Evolutionary conservation across 2,113 vertebrate species (phyloP).

Genomic region (Orientallactaga bullata): DNA sequence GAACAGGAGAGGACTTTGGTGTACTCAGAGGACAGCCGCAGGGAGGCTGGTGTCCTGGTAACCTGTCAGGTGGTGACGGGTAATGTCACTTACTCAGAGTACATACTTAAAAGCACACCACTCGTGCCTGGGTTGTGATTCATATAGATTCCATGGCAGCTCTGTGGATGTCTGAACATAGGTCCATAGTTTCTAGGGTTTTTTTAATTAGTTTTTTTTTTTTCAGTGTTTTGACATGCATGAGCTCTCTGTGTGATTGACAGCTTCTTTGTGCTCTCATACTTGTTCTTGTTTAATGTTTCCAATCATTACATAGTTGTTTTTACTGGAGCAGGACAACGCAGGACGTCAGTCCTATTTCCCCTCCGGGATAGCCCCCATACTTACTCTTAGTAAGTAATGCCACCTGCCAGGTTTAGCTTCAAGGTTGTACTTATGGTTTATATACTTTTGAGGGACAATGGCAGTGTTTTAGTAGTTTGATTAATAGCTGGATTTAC

Average conservation of each 20-base stretch:
- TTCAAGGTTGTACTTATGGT: slow-evolving; percentile 54
- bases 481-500: slow-evolving; percentile 25
- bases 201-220: background rate
- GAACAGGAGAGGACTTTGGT: slow-evolving; percentile 23
- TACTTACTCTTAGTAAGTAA: slow-evolving; percentile 39
- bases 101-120: background rate
- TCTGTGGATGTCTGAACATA: background rate
- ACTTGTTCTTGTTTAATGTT: slow-evolving; percentile 16
- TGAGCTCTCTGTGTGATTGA: background rate
- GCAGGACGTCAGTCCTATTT: slow-evolving; percentile 48
- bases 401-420: slow-evolving; percentile 50
- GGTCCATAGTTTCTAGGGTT: background rate
- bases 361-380: background rate
- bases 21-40: background rate
- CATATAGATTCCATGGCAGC: background rate
- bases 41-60: background rate
- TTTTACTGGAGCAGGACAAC: slow-evolving; percentile 59
- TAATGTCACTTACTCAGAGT: background rate
- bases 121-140: background rate
- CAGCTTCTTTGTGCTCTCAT: slow-evolving; percentile 4
- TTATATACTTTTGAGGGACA: slow-evolving; percentile 4
- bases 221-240: background rate
- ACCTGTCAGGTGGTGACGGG: background rate
- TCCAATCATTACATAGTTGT: slow-evolving; percentile 70
- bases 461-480: slow-evolving; percentile 4